A percentile compares a stretch with the other conserved stretches of the same genome.
These are phyloP conservation scores for Drosophila sp. DNA, from an alignment of 1,140 invertebrate genomes.

Conservation along the genomic window DNA sequence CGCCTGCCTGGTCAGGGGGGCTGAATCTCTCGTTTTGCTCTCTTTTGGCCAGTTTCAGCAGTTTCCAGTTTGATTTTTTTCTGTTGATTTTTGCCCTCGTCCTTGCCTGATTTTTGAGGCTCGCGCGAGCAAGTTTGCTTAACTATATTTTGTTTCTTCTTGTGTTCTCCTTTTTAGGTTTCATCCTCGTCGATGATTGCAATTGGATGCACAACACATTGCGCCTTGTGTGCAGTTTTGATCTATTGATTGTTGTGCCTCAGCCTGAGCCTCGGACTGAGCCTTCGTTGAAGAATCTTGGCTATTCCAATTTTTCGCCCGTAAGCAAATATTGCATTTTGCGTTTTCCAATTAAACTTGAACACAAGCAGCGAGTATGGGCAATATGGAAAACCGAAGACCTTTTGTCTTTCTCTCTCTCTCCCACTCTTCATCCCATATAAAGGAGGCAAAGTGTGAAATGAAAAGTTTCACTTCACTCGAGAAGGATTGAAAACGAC, in stretches of 20 bases:
- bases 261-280: neutral
- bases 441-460: slow-evolving; percentile 1
- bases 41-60: slow-evolving; percentile 34
- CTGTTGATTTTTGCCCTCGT: slow-evolving; percentile 63
- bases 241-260: slow-evolving; percentile 66
- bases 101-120: slow-evolving; percentile 55
- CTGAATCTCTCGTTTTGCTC: neutral
- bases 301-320: slow-evolving; percentile 37
- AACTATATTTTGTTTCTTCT: slow-evolving; percentile 48
- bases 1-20: slow-evolving; percentile 29
- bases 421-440: neutral
- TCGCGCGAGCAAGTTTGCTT: slow-evolving; percentile 37
- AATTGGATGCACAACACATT: slow-evolving; percentile 50
- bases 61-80: slow-evolving; percentile 36
- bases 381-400: slow-evolving; percentile 31
- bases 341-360: slow-evolving; percentile 73
- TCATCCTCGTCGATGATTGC: slow-evolving; percentile 48
- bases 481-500: neutral
- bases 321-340: slow-evolving; percentile 74
- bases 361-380: slow-evolving; percentile 48
- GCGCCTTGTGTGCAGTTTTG: slow-evolving; percentile 63
- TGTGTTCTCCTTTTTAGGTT: slow-evolving; percentile 6
- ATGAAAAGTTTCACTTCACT: neutral
- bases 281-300: slow-evolving; percentile 23
- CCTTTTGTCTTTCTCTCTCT: slow-evolving; percentile 35